A percentile compares a stretch with the other conserved stretches of the same genome.
Conservation (phyloP, 35 echinoderm and acorn worm genomes). For the Apostichopus parvimensis region DNA sequence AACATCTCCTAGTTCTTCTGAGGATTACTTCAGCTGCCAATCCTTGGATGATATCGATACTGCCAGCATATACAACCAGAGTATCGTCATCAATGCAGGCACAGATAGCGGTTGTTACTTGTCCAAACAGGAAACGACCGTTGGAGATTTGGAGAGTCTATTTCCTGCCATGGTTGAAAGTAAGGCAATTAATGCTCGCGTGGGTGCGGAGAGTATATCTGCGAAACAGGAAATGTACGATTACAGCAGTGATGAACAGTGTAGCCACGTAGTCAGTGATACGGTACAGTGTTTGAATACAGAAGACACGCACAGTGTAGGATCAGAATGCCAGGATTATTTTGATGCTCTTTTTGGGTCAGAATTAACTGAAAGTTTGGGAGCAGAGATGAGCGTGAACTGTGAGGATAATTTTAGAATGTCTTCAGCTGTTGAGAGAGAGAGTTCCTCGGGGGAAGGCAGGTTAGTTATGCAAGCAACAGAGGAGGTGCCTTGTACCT, state of each 20-base stretch:
- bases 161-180: constrained; percentile 36
- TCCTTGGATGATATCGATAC: constrained; percentile 46
- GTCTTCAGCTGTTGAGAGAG: constrained; percentile 24
- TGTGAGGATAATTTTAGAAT: constrained; percentile 13
- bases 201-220: neutral
- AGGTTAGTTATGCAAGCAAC: neutral
- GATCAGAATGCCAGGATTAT: constrained; percentile 11
- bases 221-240: constrained; percentile 26
- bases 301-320: neutral
- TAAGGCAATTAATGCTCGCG: neutral
- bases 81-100: neutral
- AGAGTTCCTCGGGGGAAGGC: neutral
- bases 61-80: constrained; percentile 33
- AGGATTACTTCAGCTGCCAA: constrained; percentile 45
- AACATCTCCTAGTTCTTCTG: constrained; percentile 34
- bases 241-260: neutral
- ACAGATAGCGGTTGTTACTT: neutral
- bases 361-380: neutral
- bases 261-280: constrained; percentile 35
- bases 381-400: neutral
- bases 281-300: constrained; percentile 11
- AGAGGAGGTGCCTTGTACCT: constrained; percentile 54
- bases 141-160: constrained; percentile 1
- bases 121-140: constrained; percentile 46
- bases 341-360: neutral